Conservation (phyloP, 2,113 vertebrate species). For the Anoplopoma fimbria region DNA sequence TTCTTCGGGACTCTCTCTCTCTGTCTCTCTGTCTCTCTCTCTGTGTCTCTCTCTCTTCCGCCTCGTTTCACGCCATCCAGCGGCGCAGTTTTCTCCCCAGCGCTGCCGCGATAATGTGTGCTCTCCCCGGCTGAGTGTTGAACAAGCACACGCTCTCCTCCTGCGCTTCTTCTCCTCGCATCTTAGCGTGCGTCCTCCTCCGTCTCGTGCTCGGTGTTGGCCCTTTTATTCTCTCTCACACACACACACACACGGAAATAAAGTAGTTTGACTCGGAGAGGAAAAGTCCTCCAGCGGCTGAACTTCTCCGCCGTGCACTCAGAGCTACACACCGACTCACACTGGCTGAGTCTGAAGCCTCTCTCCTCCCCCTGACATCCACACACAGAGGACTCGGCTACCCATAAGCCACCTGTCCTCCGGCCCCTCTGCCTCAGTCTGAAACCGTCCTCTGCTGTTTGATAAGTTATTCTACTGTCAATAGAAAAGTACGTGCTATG, state of each 20-base stretch:
- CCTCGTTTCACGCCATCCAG: too few species aligned
- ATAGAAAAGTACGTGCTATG: neutral
- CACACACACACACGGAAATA: neutral
- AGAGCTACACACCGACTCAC: slow-evolving; percentile 54
- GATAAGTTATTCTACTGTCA: neutral
- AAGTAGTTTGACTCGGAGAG: neutral
- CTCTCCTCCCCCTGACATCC: slow-evolving; percentile 71
- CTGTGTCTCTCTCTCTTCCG: too few species aligned
- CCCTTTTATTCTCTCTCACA: too few species aligned
- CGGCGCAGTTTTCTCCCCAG: too few species aligned
- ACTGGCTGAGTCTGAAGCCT: slow-evolving; percentile 23
- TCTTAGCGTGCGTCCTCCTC: slow-evolving; percentile 53
- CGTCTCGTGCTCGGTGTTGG: neutral
- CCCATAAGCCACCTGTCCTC: slow-evolving; percentile 77
- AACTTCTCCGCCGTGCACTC: slow-evolving; percentile 50
- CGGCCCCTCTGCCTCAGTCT: neutral
- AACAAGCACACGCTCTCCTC: slow-evolving; percentile 61
- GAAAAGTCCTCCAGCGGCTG: slow-evolving; percentile 53
- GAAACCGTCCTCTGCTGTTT: neutral
- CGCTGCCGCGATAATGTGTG: slow-evolving; percentile 50
- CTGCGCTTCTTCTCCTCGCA: slow-evolving; percentile 64
- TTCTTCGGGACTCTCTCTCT: slow-evolving; percentile 42
- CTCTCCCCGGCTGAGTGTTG: slow-evolving; percentile 74
- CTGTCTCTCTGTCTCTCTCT: too few species aligned
- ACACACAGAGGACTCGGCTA: slow-evolving; percentile 71